phyloP scores from a whole-genome alignment of 2,888 invertebrate genomes.

The Cepaea hortensis region DNA sequence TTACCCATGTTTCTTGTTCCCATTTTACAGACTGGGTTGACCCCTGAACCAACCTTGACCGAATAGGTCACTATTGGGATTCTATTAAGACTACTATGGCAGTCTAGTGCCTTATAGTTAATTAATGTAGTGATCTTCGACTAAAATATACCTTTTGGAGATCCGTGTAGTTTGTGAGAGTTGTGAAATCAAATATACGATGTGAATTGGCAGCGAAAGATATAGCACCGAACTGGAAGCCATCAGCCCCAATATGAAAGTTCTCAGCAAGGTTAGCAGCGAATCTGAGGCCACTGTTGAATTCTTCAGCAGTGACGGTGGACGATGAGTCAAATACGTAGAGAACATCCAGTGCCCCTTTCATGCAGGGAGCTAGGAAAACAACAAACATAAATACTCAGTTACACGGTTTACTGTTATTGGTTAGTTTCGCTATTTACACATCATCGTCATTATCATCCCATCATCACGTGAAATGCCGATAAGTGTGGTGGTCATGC shows the following conservation, averaged over 20 bases:
- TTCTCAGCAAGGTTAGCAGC: slow-evolving; percentile 18
- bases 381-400: background rate
- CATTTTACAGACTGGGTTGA: too few species aligned
- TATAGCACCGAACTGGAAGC: background rate
- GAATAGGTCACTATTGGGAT: too few species aligned
- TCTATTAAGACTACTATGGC: too few species aligned
- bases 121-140: too few species aligned
- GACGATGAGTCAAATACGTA: background rate
- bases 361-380: background rate
- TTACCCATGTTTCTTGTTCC: too few species aligned
- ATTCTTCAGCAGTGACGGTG: background rate
- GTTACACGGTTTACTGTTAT: background rate
- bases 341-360: slow-evolving; percentile 11
- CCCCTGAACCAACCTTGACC: too few species aligned
- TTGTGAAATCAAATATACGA: background rate
- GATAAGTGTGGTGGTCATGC: too few species aligned
- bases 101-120: too few species aligned
- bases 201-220: background rate
- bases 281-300: background rate
- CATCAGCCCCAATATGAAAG: background rate
- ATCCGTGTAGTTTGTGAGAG: background rate
- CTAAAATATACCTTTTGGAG: background rate
- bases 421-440: too few species aligned
- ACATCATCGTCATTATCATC: too few species aligned
- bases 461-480: too few species aligned